Conservation (phyloP, 2,113 vertebrate species). For the Mionectes macconnelli region DNA sequence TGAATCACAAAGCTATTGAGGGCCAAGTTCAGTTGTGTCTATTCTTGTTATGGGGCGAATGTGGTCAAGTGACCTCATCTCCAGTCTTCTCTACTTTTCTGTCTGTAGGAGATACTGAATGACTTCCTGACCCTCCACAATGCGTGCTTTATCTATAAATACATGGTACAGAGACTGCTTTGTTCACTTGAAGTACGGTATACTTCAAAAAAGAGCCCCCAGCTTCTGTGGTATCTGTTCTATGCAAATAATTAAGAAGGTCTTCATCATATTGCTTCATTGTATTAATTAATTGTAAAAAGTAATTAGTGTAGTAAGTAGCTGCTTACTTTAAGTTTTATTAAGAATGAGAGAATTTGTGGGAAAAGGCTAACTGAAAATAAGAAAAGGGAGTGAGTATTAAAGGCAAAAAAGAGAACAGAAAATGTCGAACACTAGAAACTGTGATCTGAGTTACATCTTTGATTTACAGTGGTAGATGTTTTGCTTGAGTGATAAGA, state of each 20-base stretch:
- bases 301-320: background rate
- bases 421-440: background rate
- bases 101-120: background rate
- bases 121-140: background rate
- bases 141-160: background rate
- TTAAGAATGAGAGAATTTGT: background rate
- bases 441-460: background rate
- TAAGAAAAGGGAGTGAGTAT: background rate
- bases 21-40: background rate
- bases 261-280: background rate
- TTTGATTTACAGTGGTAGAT: background rate
- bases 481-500: background rate
- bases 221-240: background rate
- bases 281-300: constrained; percentile 1
- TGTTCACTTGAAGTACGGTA: background rate
- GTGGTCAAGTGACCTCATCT: background rate
- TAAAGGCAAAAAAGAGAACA: background rate
- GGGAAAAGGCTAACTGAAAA: background rate
- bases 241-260: background rate
- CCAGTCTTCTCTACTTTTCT: background rate
- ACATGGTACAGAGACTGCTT: background rate
- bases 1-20: background rate
- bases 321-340: background rate
- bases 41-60: background rate
- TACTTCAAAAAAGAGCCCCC: background rate